Percentiles rank a stretch among this genome's conserved stretches.
These are phyloP conservation scores for Dasysyrphus albostriatus DNA, from an alignment of 2,888 invertebrate species.

Conservation along the genomic window DNA sequence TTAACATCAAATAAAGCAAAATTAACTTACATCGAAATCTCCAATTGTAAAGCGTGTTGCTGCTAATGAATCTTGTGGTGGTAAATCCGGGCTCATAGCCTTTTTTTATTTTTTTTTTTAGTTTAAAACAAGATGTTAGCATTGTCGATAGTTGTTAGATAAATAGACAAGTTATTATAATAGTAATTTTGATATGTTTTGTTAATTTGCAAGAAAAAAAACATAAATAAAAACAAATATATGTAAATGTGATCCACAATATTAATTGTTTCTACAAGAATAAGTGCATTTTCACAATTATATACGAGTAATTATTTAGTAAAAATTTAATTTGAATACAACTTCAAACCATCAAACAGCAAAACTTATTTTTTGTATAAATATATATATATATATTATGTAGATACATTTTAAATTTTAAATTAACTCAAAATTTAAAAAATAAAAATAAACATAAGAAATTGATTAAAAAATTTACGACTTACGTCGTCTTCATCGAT, in stretches of 20 bases:
- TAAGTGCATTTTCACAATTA: constrained; percentile 61
- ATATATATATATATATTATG: background rate
- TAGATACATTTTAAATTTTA: background rate
- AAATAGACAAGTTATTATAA: constrained; percentile 39
- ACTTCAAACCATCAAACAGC: constrained; percentile 32
- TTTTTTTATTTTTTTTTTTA: constrained; percentile 78
- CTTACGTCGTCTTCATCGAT: constrained; percentile 96
- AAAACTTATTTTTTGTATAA: background rate
- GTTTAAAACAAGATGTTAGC: constrained; percentile 58
- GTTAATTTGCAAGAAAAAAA: constrained; percentile 25
- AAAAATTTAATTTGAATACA: background rate
- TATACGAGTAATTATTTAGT: background rate
- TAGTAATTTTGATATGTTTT: constrained; percentile 29
- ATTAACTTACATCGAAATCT: constrained; percentile 89
- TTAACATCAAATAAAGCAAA: constrained; percentile 68
- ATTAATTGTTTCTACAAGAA: constrained; percentile 33
- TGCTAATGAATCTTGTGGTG: constrained; percentile 85
- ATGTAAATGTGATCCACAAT: constrained; percentile 7
- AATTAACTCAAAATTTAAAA: background rate
- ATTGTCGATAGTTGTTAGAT: constrained; percentile 51
- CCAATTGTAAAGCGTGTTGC: constrained; percentile 89
- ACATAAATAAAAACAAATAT: background rate
- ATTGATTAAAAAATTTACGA: constrained; percentile 78
- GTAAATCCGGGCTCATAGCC: constrained; percentile 87
- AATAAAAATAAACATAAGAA: background rate